Conservation (phyloP, 1,140 invertebrate species). For the Brachionus sp. region DNA sequence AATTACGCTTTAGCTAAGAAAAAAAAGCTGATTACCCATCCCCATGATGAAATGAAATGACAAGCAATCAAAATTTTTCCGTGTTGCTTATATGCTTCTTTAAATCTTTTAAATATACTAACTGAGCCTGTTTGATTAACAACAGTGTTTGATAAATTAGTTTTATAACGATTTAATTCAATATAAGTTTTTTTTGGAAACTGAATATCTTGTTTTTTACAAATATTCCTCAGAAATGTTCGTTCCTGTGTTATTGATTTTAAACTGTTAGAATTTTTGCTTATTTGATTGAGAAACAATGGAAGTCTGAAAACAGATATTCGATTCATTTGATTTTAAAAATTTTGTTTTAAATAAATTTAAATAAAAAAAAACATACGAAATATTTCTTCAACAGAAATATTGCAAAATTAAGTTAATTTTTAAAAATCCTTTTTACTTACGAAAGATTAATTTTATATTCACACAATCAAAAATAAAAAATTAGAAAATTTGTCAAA, state of each 20-base stretch:
- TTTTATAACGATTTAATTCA: background rate
- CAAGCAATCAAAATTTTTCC: conserved; percentile 28
- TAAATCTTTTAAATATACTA: conserved; percentile 40
- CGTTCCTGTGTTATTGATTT: background rate
- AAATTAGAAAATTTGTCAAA: too few species aligned
- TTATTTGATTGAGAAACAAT: background rate
- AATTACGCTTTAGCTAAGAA: conserved; percentile 23
- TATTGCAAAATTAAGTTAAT: background rate
- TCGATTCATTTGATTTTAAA: background rate
- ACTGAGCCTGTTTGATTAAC: background rate
- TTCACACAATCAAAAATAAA: too few species aligned
- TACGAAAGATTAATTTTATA: too few species aligned
- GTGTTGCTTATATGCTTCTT: conserved; percentile 45
- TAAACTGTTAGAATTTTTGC: background rate
- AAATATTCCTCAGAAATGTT: background rate
- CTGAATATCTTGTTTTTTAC: background rate
- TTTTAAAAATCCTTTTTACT: background rate
- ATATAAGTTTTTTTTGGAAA: background rate
- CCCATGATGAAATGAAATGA: conserved; percentile 5
- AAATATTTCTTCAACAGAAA: background rate
- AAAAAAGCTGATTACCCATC: conserved; percentile 40
- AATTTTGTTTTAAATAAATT: background rate
- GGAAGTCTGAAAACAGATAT: background rate
- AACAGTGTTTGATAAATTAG: background rate
- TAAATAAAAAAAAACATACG: background rate